Evolutionary conservation across 2,113 vertebrate genomes (phyloP).

Genomic region (Scomber colias): DNA sequence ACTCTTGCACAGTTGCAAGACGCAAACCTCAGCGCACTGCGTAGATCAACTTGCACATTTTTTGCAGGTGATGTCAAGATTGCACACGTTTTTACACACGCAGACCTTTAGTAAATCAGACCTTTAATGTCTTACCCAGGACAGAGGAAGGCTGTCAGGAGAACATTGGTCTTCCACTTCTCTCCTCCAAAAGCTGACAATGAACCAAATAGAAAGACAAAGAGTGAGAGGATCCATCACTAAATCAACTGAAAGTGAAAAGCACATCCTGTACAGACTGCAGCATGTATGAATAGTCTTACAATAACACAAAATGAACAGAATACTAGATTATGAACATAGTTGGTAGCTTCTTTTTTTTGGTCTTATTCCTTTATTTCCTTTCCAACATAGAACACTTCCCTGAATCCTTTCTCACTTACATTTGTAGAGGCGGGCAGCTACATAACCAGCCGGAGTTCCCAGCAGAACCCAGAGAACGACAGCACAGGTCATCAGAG

Average conservation of each 20-base stretch:
- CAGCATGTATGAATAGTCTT: background rate
- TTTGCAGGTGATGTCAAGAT: no score
- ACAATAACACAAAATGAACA: background rate
- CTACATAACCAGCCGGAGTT: conserved; percentile 94
- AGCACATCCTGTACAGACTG: background rate
- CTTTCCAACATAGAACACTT: background rate
- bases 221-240: background rate
- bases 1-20: no score
- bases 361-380: background rate
- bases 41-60: no score
- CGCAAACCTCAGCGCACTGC: no score
- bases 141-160: conserved; percentile 84
- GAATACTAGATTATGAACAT: background rate
- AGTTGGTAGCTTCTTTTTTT: background rate
- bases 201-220: conserved; percentile 5
- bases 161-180: conserved; percentile 87
- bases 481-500: conserved; percentile 95
- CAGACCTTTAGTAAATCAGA: no score
- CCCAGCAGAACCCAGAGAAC: conserved; percentile 96
- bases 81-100: no score
- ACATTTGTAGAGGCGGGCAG: conserved; percentile 97
- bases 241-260: background rate
- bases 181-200: conserved; percentile 85
- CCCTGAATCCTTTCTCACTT: conserved; percentile 72
- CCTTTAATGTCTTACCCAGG: conserved; percentile 73